A percentile compares a stretch with the other conserved stretches of the same genome.
Conservation (phyloP, 2,113 vertebrate genomes). For the Toxostoma redivivum region DNA sequence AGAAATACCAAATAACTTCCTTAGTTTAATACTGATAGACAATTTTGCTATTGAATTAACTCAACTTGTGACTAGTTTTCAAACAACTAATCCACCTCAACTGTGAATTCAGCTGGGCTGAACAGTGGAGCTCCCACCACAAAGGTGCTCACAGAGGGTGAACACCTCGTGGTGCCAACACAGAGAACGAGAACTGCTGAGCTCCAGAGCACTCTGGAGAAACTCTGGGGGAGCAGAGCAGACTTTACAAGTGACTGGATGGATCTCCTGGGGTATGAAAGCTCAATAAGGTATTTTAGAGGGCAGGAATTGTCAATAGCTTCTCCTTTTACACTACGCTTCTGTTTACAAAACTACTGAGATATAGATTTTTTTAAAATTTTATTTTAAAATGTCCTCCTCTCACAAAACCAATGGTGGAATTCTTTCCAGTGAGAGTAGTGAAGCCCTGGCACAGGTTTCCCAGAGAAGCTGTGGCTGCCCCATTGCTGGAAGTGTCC, state of each 20-base stretch:
- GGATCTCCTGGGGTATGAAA: neutral
- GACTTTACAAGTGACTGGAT: accelerated
- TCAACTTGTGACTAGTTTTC: neutral
- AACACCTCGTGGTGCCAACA: neutral
- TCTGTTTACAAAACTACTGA: neutral
- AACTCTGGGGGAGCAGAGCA: neutral
- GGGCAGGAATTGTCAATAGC: neutral
- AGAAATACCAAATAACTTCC: neutral
- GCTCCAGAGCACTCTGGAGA: neutral
- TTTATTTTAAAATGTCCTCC: neutral
- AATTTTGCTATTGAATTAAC: neutral
- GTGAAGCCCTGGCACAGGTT: neutral
- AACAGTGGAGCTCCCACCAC: neutral
- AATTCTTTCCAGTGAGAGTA: neutral
- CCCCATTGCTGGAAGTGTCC: neutral
- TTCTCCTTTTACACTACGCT: neutral
- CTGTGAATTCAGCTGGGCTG: neutral
- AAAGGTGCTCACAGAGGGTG: accelerated
- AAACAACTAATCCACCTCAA: neutral
- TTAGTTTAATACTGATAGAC: neutral
- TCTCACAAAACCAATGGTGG: neutral
- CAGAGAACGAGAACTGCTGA: neutral
- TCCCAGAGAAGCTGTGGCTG: neutral
- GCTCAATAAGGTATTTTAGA: neutral
- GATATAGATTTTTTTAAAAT: neutral